Percentiles rank a stretch among this genome's conserved stretches.
phyloP scores from a whole-genome alignment of 2,888 invertebrate species.

The Drosophila rubida region DNA sequence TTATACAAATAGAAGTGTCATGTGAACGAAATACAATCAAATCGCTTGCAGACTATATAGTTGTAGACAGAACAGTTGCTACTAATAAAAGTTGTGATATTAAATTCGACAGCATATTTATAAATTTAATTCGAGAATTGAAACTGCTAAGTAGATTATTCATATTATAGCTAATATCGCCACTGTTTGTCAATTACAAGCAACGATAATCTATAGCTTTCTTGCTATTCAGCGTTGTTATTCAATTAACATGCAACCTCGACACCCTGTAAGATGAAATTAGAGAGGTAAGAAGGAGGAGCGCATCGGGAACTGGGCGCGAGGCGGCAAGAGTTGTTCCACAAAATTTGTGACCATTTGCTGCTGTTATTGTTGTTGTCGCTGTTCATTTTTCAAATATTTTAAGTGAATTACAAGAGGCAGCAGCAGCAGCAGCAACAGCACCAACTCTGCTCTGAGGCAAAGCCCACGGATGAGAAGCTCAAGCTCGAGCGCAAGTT shows the following conservation, averaged over 20 bases:
- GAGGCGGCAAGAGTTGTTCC: not conserved
- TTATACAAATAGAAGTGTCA: too few relatives aligned
- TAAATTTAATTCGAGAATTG: too few relatives aligned
- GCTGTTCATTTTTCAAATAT: constrained; percentile 25
- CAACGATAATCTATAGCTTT: not conserved
- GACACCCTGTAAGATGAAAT: constrained; percentile 23
- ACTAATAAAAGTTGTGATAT: too few relatives aligned
- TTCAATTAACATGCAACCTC: not conserved
- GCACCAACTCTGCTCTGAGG: not conserved
- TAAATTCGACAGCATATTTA: too few relatives aligned
- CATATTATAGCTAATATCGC: not conserved
- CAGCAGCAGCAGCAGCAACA: not conserved
- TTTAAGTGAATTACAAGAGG: constrained; percentile 53
- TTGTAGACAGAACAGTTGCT: too few relatives aligned
- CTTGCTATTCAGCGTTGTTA: not conserved
- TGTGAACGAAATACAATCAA: too few relatives aligned
- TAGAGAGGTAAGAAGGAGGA: not conserved
- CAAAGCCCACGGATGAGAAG: constrained; percentile 9
- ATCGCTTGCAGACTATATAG: too few relatives aligned
- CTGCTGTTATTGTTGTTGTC: constrained; percentile 15
- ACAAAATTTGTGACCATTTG: constrained; percentile 17
- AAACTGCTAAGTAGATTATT: too few relatives aligned
- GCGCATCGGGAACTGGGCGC: not conserved
- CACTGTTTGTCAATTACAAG: not conserved
- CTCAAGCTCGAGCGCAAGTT: too few relatives aligned